Evolutionary conservation across 2,888 invertebrate species (phyloP), one percentile per base, ranked within the genome.

Genomic region (Hyppa rectilinea): DNA sequence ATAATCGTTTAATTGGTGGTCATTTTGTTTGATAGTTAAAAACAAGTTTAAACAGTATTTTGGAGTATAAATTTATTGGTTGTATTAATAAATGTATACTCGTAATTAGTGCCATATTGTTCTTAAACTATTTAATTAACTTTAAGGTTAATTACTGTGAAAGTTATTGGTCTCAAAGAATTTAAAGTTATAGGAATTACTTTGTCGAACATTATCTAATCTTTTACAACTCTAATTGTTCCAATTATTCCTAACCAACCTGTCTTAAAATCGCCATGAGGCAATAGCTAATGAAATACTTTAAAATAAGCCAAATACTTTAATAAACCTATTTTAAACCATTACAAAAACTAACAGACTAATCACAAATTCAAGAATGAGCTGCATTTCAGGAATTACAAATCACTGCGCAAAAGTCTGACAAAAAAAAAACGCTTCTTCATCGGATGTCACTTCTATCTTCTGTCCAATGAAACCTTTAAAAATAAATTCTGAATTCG

Each of bases 401-500:
- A 7, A 34, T 14, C 23, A n/a, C 1, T n/a, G n/a, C n/a, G 4
- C 23, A 23, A 47, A 47, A 14, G 4, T 23, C 23, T 5, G 23
- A 14, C 14, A 9, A 31, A 49, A 40, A 38, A 29, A 14, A 20
- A 34, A 7, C 10, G 0, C 4, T 23, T 34, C 7, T 34, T 23
- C 31, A 26, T 6, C 7, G 17, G n/a, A 49, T 61, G 76, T 70
- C 58, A 71, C 73, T 69, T 73, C 66, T 71, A 55, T 49, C n/a
- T 74, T 74, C 0, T 9, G 34, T 53, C 64, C n/a, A 71, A 55
- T 45, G 40, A 55, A 55, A 23, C 49, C 47, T 55, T 68, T 59
- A 34, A 38, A 23, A 43, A 67, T 75, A 56, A 75, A 68, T 68
- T 45, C 59, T 2, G 14, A 29, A 47, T 70, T 73, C 20, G 34